phyloP scores from a whole-genome alignment of 2,888 invertebrate genomes.

The Luffia ferchaultella region DNA sequence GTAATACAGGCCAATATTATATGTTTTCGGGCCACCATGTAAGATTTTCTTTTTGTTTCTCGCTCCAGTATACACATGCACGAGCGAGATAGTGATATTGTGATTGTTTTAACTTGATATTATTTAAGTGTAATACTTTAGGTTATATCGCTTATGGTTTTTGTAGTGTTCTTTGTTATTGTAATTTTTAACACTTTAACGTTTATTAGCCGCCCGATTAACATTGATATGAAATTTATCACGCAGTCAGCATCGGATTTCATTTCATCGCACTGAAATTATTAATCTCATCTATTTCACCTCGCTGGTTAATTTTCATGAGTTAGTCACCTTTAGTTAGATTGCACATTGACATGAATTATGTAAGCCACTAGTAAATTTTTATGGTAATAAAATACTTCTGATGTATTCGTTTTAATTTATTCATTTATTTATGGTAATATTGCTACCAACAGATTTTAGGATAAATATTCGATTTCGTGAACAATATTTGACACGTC shows the following conservation, averaged over 20 bases:
- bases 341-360: not conserved
- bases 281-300: too few species aligned
- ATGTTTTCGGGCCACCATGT: slow-evolving; percentile 61
- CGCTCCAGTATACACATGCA: slow-evolving; percentile 24
- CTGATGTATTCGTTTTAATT: not conserved
- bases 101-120: slow-evolving; percentile 55
- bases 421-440: not conserved
- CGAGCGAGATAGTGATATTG: slow-evolving; percentile 42
- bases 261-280: too few species aligned
- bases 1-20: slow-evolving; percentile 55
- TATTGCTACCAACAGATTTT: slow-evolving; percentile 29
- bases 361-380: not conserved
- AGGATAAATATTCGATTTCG: slow-evolving; percentile 5
- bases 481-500: not conserved
- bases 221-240: slow-evolving; percentile 28
- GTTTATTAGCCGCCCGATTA: slow-evolving; percentile 38
- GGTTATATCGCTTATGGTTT: slow-evolving; percentile 51
- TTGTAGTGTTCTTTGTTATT: slow-evolving; percentile 54
- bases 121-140: slow-evolving; percentile 36
- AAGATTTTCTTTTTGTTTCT: slow-evolving; percentile 39
- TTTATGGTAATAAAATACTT: not conserved
- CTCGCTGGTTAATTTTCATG: too few species aligned
- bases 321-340: not conserved
- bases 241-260: too few species aligned
- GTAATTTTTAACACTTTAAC: slow-evolving; percentile 47